Conservation (phyloP, 2,888 invertebrate genomes). For the Drosophila hamatofila region DNA sequence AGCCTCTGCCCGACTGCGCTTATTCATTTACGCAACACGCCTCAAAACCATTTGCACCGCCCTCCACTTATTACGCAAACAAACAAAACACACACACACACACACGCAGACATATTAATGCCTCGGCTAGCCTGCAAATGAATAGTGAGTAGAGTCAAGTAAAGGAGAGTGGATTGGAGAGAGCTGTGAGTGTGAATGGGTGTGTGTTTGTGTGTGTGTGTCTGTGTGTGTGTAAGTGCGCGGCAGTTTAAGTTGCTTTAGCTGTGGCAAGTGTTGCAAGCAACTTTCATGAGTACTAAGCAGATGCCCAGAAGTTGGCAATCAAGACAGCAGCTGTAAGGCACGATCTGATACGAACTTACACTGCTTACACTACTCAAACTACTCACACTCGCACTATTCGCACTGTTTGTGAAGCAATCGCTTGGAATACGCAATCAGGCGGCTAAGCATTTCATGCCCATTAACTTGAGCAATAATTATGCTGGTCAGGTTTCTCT, state of each 20-base stretch:
- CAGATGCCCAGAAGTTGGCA: slow-evolving; percentile 30
- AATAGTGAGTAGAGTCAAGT: slow-evolving; percentile 68
- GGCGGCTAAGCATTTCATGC: slow-evolving; percentile 23
- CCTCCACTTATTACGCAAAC: slow-evolving; percentile 69
- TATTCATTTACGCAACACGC: slow-evolving; percentile 79
- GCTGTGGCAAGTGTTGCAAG: slow-evolving; percentile 52
- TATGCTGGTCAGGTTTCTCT: slow-evolving; percentile 13
- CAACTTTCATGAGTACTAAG: slow-evolving; percentile 22
- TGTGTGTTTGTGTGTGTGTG: slow-evolving; percentile 18
- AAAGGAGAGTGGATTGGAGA: slow-evolving; percentile 8
- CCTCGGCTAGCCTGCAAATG: slow-evolving; percentile 71
- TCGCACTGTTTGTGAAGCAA: not conserved
- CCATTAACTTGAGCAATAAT: slow-evolving; percentile 15
- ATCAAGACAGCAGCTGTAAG: slow-evolving; percentile 33
- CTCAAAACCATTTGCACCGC: slow-evolving; percentile 54
- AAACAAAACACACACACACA: slow-evolving; percentile 27
- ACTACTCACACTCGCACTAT: not conserved
- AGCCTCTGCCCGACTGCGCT: slow-evolving; percentile 57
- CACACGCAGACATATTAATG: slow-evolving; percentile 40
- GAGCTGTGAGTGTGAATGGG: slow-evolving; percentile 13
- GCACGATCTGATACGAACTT: slow-evolving; percentile 25
- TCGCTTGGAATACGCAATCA: slow-evolving; percentile 30
- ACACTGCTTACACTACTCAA: not conserved
- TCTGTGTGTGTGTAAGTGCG: slow-evolving; percentile 24
- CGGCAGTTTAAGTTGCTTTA: slow-evolving; percentile 53